Conservation (phyloP, 2,797 vertebrate genomes). For the Pipistrellus pygmaeus region DNA sequence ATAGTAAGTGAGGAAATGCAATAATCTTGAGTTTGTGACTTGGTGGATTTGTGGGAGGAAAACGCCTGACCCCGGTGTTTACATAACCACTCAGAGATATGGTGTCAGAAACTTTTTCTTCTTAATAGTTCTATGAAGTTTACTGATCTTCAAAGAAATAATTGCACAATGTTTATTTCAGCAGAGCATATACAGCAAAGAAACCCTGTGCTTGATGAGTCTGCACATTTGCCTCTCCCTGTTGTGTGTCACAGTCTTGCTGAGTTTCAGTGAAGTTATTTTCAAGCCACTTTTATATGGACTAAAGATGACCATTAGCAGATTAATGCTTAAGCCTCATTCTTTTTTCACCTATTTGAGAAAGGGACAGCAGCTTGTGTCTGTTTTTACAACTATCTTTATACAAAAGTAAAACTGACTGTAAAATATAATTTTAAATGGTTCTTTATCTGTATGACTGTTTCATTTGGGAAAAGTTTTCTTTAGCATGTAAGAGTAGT, state of each 20-base stretch:
- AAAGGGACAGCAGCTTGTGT: neutral
- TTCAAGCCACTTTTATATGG: conserved; percentile 8
- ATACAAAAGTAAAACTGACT: conserved; percentile 31
- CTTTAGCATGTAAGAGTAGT: neutral
- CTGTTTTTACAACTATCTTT: conserved; percentile 1
- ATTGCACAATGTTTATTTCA: conserved; percentile 42
- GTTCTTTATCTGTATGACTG: neutral
- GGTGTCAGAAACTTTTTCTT: conserved; percentile 25
- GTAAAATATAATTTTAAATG: conserved; percentile 23
- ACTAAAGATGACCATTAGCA: neutral
- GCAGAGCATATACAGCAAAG: neutral
- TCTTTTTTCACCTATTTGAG: neutral
- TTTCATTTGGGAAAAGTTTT: neutral
- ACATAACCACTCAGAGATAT: neutral
- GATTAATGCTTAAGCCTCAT: neutral
- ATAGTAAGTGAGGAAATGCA: neutral
- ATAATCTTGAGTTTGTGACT: neutral
- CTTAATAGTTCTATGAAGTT: conserved; percentile 24
- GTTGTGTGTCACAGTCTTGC: too few relatives aligned
- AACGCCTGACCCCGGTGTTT: neutral
- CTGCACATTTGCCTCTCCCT: neutral
- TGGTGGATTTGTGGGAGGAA: neutral
- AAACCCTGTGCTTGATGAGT: neutral
- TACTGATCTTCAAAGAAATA: conserved; percentile 34
- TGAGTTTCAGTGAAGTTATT: neutral